phyloP scores from a whole-genome alignment of 2,797 vertebrate species.

The Atherinosoma microstoma region DNA sequence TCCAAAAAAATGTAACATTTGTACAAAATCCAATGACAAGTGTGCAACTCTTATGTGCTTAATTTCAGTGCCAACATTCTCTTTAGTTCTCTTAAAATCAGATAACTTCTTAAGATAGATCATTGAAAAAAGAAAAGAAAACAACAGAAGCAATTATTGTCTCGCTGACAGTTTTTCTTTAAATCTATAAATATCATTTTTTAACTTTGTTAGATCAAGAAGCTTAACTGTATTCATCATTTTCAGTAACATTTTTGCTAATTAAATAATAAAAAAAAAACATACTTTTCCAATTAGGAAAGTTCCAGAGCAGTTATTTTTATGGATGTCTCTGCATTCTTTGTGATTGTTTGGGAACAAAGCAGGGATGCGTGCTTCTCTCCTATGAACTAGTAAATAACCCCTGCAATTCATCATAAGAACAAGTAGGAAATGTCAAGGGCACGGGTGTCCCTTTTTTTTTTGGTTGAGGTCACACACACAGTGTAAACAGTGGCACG shows the following conservation, averaged over 20 bases:
- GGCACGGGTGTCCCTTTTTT: conserved; percentile 70
- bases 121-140: background rate
- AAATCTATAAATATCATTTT: background rate
- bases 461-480: conserved; percentile 73
- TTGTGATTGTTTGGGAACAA: conserved; percentile 62
- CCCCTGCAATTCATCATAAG: conserved; percentile 77
- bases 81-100: background rate
- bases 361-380: conserved; percentile 65
- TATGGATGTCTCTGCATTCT: conserved; percentile 49
- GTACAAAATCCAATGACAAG: background rate
- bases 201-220: background rate
- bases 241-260: background rate
- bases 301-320: conserved; percentile 65
- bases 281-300: conserved; percentile 31
- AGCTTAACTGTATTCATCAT: background rate
- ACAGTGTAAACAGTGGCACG: conserved; percentile 66
- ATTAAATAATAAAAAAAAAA: background rate
- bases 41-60: background rate
- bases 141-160: background rate
- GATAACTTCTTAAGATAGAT: background rate
- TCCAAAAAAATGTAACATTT: background rate
- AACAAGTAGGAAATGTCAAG: conserved; percentile 84
- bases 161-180: background rate
- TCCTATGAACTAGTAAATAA: conserved; percentile 73
- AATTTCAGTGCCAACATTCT: background rate